These are phyloP conservation scores for Cyclura pinguis DNA, from an alignment of 2,797 vertebrate genomes.

Conservation along the genomic window DNA sequence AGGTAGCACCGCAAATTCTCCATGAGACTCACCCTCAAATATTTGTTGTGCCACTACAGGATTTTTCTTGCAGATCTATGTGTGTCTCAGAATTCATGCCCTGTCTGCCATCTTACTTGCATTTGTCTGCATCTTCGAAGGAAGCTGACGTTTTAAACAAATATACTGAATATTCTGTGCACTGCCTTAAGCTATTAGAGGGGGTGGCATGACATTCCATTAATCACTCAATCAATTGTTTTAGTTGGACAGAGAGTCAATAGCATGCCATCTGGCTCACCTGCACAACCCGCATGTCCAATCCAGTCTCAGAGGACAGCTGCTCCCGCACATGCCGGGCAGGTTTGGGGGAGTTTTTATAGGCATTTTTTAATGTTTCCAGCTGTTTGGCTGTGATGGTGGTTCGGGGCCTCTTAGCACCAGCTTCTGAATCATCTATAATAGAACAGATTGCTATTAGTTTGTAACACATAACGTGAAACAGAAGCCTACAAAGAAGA, in stretches of 20 bases:
- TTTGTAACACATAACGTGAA: fast-evolving
- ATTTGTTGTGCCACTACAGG: background rate
- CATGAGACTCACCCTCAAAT: background rate
- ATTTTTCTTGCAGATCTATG: background rate
- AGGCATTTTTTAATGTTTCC: slow-evolving; percentile 97
- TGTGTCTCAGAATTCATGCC: background rate
- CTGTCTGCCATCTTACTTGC: background rate
- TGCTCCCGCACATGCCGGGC: slow-evolving; percentile 96
- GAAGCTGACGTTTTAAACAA: background rate
- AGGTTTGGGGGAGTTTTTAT: slow-evolving; percentile 97
- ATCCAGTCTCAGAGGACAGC: slow-evolving; percentile 95
- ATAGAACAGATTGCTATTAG: slow-evolving; percentile 20
- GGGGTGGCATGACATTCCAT: background rate
- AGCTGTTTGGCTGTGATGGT: slow-evolving; percentile 98
- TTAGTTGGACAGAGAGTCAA: background rate
- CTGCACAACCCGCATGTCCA: slow-evolving; percentile 99
- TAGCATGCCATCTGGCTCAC: slow-evolving; percentile 70
- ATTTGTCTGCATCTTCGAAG: background rate
- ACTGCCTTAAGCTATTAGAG: background rate
- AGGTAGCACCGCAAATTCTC: background rate
- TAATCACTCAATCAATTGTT: background rate
- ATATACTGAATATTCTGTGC: background rate
- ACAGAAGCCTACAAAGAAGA: background rate
- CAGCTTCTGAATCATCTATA: slow-evolving; percentile 95
- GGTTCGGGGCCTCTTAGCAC: slow-evolving; percentile 95